Percentiles rank a stretch among this genome's conserved stretches.
These are phyloP conservation scores for Tetrax tetrax DNA, from an alignment of 2,113 vertebrate species.

Conservation along the genomic window DNA sequence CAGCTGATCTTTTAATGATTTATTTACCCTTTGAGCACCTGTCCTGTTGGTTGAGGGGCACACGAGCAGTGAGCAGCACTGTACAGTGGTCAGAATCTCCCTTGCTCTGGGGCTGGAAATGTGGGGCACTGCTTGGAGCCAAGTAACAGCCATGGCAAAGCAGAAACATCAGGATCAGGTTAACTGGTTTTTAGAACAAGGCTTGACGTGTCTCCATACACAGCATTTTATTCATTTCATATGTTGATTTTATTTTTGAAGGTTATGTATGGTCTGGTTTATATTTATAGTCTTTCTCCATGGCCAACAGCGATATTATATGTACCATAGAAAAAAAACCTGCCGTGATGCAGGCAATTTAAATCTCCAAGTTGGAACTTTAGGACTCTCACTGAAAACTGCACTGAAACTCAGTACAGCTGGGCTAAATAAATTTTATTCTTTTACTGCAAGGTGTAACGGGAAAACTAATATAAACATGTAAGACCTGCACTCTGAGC, in stretches of 20 bases:
- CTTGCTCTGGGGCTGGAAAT: neutral
- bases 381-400: neutral
- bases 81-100: neutral
- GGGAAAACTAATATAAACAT: neutral
- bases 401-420: neutral
- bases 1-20: neutral
- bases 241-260: slow-evolving; percentile 10
- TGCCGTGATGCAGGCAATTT: neutral
- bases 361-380: neutral
- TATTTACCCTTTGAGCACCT: neutral
- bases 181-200: neutral
- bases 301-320: slow-evolving; percentile 1
- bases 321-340: neutral
- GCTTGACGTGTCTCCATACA: neutral
- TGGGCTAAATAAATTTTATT: neutral
- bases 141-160: neutral
- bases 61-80: neutral
- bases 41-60: neutral
- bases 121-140: fast-evolving
- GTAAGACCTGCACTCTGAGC: neutral
- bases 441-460: neutral
- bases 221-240: neutral
- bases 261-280: neutral
- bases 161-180: neutral
- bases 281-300: neutral